These are phyloP conservation scores for Apostichopus parvimensis DNA, from an alignment of 35 echinoderm and acorn worm species.

Conservation along the genomic window DNA sequence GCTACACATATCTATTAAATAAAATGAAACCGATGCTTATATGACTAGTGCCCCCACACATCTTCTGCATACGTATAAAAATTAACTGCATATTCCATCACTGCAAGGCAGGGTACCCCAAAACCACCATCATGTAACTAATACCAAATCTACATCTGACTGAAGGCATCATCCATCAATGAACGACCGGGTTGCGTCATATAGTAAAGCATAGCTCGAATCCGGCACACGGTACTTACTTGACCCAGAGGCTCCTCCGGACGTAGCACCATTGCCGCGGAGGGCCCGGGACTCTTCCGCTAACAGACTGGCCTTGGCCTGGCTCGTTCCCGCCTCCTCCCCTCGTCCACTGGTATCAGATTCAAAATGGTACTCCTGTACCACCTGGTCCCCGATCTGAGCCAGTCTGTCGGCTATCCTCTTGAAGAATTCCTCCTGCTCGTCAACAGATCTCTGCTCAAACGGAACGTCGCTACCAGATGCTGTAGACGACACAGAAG, in stretches of 20 bases:
- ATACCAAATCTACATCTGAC: too few species aligned
- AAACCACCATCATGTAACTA: too few species aligned
- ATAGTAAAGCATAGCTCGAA: too few species aligned
- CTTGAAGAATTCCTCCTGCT: conserved; percentile 89
- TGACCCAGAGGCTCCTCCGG: conserved; percentile 37
- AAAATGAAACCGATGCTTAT: too few species aligned
- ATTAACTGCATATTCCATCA: too few species aligned
- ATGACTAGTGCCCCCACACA: too few species aligned
- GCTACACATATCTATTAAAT: too few species aligned
- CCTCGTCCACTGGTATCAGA: not conserved
- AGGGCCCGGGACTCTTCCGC: conserved; percentile 20
- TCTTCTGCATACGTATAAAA: too few species aligned
- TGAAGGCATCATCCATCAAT: too few species aligned
- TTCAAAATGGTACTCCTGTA: conserved; percentile 69
- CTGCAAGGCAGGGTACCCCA: too few species aligned
- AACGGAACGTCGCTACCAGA: conserved; percentile 78
- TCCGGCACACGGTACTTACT: not conserved
- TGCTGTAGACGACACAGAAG: not conserved
- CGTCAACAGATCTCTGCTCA: conserved; percentile 53
- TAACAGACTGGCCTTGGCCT: conserved; percentile 28
- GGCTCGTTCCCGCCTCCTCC: conserved; percentile 1
- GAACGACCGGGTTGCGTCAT: too few species aligned
- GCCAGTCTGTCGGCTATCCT: conserved; percentile 84
- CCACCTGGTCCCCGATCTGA: conserved; percentile 84
- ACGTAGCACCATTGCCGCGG: not conserved